Evolutionary conservation across 2,113 vertebrate species (phyloP).

Genomic region (Anhinga anhinga): DNA sequence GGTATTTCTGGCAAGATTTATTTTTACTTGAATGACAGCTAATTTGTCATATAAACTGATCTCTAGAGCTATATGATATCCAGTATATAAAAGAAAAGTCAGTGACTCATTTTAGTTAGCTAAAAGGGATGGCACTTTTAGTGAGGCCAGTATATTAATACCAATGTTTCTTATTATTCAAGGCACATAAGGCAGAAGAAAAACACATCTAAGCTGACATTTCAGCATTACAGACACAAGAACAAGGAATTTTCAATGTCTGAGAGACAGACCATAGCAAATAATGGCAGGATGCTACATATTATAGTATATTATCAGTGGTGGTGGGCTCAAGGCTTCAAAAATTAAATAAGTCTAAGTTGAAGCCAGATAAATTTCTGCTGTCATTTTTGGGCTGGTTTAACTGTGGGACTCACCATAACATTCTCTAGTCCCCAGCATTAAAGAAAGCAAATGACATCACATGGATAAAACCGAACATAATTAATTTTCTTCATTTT

Average conservation of each 20-base stretch:
- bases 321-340: neutral
- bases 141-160: neutral
- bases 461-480: neutral
- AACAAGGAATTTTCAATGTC: neutral
- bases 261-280: neutral
- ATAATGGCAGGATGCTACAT: neutral
- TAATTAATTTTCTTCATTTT: neutral
- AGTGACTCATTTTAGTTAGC: neutral
- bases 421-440: neutral
- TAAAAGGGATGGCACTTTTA: neutral
- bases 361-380: neutral
- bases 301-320: neutral
- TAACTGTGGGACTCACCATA: neutral
- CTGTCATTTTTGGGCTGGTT: neutral
- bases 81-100: neutral
- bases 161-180: constrained; percentile 5
- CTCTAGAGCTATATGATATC: neutral
- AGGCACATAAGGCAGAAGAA: neutral
- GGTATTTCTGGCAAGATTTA: neutral
- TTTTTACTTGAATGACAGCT: constrained; percentile 10
- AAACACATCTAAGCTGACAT: neutral
- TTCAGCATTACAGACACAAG: neutral
- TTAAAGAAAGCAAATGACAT: neutral
- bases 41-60: constrained; percentile 24
- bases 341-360: neutral